Conservation (phyloP, 2,113 vertebrate species). For the Paradisaea rubra region DNA sequence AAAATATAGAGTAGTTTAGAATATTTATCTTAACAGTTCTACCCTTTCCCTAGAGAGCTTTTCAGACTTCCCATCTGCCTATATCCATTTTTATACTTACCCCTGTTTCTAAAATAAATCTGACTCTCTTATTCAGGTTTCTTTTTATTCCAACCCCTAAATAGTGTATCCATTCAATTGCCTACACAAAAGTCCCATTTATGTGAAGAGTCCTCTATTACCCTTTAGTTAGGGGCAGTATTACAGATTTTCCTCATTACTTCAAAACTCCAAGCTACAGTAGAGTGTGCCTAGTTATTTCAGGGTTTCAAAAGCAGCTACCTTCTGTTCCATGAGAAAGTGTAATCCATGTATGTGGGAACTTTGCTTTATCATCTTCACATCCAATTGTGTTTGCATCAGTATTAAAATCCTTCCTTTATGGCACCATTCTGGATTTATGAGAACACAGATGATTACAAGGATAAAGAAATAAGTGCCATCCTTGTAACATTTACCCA, state of each 20-base stretch:
- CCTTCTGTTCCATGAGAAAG: not conserved
- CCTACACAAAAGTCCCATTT: not conserved
- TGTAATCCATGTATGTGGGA: not conserved
- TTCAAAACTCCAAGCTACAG: not conserved
- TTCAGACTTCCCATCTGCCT: constrained; percentile 25
- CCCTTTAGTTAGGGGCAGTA: not conserved
- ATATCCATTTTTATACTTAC: constrained; percentile 29
- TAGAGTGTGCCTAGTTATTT: not conserved
- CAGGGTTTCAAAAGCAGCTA: not conserved
- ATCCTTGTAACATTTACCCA: not conserved
- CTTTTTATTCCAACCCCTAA: not conserved
- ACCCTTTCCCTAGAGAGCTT: constrained; percentile 1
- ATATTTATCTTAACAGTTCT: constrained; percentile 21
- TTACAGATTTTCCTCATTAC: not conserved
- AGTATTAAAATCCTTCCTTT: not conserved
- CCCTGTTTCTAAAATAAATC: constrained; percentile 6
- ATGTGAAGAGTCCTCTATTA: not conserved
- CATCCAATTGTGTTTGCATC: not conserved
- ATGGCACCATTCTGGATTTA: not conserved
- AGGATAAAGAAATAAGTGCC: not conserved
- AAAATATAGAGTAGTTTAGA: constrained; percentile 1
- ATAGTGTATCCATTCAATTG: not conserved
- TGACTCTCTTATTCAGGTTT: not conserved
- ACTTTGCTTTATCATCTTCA: not conserved
- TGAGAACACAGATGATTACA: not conserved